Base-by-base conservation (phyloP, 2,888 invertebrate species). In the Papilio elwesi region DNA sequence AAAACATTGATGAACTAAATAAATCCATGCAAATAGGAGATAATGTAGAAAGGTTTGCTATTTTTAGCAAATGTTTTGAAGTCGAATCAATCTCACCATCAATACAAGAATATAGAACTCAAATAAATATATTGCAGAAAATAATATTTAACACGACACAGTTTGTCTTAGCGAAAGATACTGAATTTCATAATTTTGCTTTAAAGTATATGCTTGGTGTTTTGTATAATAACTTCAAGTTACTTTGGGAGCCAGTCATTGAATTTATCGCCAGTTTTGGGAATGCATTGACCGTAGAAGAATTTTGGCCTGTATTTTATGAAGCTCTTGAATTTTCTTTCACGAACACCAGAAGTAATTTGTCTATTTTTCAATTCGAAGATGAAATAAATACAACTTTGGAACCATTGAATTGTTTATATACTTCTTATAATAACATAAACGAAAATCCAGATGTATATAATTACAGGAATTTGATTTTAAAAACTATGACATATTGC, bases 221-320 rank as follows among this genome's bases (percentile, higher is more conserved):
- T 74, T 91, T 98, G 66, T 97, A 97, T 86, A 94, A 97, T 26
- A 98, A 98, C 86, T 98, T 99, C 82, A 97, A 97, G 79, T 91
- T 98, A 13, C 86, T 99, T 0, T 99, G 99, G 99, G 96, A 97
- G 75, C 98, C 98, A 0, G 94, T 97, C 0, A 93, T 95, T 15
- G 95, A 97, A 82, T 94, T 98, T 55, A 95, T 99, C 64, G 95
- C 96, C 1, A 95, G 96, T 0, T 97, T 97, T 84, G 97, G 97
- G 0, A 94, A 94, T 80, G 94, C 95, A 0, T 86, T 96, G 81
- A 83, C 92, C 0, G 81, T 89, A 0, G 89, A 95, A n/a, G 91
- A 94, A 43, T 98, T 98, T 89, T 98, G 98, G 98, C 88, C 92
- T 0, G 90, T 96, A 53, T 97, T 96, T 80, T 90, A 95, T 49